Base-by-base conservation (phyloP, 2,888 invertebrate species). In the Luffia ferchaultella region DNA sequence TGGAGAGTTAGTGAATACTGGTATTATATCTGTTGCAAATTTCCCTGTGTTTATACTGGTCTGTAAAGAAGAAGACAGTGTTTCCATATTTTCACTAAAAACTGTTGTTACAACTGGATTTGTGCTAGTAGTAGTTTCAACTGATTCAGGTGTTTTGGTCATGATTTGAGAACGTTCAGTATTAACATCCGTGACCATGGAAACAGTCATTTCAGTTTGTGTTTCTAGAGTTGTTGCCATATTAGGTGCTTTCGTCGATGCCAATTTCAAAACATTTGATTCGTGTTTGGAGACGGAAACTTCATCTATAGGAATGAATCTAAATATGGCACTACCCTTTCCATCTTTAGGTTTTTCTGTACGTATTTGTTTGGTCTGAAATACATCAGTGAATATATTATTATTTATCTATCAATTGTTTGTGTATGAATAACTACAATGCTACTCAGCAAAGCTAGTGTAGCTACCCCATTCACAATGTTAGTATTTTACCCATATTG, bases 331-430 rank as follows among this genome's bases (percentile, higher is more conserved):
- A 54, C 64, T 70, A 58, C 70, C 75, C 55, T 63, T 73, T 57
- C 69, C 77, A 57, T 76, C 73, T 56, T 59, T 65, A 52, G 85
- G 83, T 58, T 70, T 83, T 70, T 85, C 84, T 18, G 85, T 85
- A 53, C 83, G 73, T 57, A 86, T 85, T 76, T 80, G 72, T 69
- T 85, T 73, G 53, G 86, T 86, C 86, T 86, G 80, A 57, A 83
- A 85, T 65, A 48, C 12, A 30, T 12, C 30, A 30, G n/a, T n/a
- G n/a, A n/a, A n/a, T n/a, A n/a, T n/a, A n/a, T n/a, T n/a, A n/a
- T n/a, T n/a, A n/a, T n/a, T n/a, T n/a, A n/a, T n/a, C n/a, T n/a
- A n/a, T n/a, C n/a, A n/a, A n/a, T n/a, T n/a, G n/a, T n/a, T n/a
- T n/a, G n/a, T n/a, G n/a, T n/a, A n/a, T n/a, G n/a, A n/a, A n/a